A percentile compares a stretch with the other conserved stretches of the same genome.
Evolutionary conservation across 2,113 vertebrate genomes (phyloP).

Genomic region (Boulengeromyrus knoepffleri): DNA sequence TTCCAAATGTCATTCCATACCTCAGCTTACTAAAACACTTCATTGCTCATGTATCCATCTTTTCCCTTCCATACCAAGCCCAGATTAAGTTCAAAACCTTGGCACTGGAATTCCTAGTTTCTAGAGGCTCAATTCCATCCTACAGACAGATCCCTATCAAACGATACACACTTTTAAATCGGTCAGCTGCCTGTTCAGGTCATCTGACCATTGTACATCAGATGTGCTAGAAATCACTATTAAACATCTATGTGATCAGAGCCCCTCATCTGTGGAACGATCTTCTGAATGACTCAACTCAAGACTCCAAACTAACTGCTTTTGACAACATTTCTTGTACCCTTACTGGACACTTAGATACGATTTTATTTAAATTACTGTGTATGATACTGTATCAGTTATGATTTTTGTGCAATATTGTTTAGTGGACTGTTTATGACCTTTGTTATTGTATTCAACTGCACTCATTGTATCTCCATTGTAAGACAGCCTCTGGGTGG

Average conservation of each 20-base stretch:
- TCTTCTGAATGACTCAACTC: background rate
- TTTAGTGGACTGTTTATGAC: background rate
- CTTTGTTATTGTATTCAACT: background rate
- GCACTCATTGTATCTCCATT: background rate
- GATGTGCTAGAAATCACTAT: background rate
- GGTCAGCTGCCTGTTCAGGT: background rate
- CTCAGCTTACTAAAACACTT: background rate
- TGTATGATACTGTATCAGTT: background rate
- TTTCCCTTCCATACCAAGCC: background rate
- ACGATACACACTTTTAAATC: background rate
- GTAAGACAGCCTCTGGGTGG: background rate
- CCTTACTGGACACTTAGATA: background rate
- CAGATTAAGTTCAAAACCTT: background rate
- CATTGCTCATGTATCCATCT: background rate
- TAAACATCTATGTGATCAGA: background rate
- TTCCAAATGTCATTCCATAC: background rate
- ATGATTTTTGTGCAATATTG: background rate
- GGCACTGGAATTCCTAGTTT: background rate
- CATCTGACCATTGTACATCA: background rate
- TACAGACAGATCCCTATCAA: background rate
- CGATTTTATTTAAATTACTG: background rate
- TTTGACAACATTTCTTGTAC: background rate
- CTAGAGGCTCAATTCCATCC: background rate
- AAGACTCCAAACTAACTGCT: background rate
- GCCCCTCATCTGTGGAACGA: background rate